A percentile compares a stretch with the other conserved stretches of the same genome.
Evolutionary conservation across 2,888 invertebrate species (phyloP).

Genomic region (Drosophila eohydei): DNA sequence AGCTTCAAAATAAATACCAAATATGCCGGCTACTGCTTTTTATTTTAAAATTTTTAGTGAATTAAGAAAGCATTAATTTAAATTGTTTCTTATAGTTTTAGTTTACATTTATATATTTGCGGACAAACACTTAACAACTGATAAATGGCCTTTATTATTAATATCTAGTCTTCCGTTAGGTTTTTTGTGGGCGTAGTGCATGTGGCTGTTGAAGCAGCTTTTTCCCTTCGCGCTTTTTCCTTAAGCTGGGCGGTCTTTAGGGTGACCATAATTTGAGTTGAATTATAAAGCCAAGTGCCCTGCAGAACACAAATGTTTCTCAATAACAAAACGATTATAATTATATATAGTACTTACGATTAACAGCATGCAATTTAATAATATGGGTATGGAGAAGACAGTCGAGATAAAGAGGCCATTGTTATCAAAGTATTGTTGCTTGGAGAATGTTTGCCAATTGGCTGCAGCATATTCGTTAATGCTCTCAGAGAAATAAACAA

Average conservation of each 20-base stretch:
- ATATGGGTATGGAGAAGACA: constrained; percentile 96
- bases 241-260: constrained; percentile 92
- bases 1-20: constrained; percentile 17
- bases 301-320: constrained; percentile 76
- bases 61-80: background rate
- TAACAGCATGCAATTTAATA: constrained; percentile 96
- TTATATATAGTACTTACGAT: constrained; percentile 87
- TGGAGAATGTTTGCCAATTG: constrained; percentile 94
- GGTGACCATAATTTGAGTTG: constrained; percentile 94
- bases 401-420: constrained; percentile 97
- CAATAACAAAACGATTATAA: background rate
- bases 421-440: constrained; percentile 97
- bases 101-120: constrained; percentile 25
- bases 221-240: constrained; percentile 88
- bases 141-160: background rate
- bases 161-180: constrained; percentile 45
- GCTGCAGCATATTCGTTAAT: constrained; percentile 95
- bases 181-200: background rate
- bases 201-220: background rate
- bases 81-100: constrained; percentile 3
- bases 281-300: constrained; percentile 96
- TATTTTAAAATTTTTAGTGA: constrained; percentile 2
- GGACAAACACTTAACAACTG: constrained; percentile 27
- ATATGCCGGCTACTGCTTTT: constrained; percentile 1
- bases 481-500: constrained; percentile 95